Conservation (phyloP, 1,140 invertebrate species). For the Cotesia typhae region DNA sequence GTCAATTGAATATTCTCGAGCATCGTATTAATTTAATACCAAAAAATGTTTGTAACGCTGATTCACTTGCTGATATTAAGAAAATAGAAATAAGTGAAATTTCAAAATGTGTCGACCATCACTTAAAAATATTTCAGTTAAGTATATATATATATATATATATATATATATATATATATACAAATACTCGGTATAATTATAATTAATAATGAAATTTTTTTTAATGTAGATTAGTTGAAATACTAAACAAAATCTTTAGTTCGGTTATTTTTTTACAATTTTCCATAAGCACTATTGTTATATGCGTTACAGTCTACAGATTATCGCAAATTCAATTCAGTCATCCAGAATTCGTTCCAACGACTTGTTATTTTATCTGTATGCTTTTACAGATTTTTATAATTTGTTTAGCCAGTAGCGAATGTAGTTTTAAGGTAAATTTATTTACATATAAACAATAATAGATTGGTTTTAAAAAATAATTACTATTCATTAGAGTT, state of each 20-base stretch:
- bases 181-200: neutral
- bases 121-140: slow-evolving; percentile 24
- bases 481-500: slow-evolving; percentile 13
- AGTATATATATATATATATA: neutral
- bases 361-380: slow-evolving; percentile 11
- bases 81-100: neutral
- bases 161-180: neutral
- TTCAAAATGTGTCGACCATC: slow-evolving; percentile 19
- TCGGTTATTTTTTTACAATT: slow-evolving; percentile 27
- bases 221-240: slow-evolving; percentile 24
- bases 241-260: slow-evolving; percentile 20
- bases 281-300: slow-evolving; percentile 20
- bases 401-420: slow-evolving; percentile 5
- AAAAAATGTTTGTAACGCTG: neutral
- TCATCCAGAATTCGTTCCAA: slow-evolving; percentile 14
- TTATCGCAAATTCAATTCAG: neutral
- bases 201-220: neutral
- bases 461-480: neutral
- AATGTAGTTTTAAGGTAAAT: slow-evolving; percentile 18
- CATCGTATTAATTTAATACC: slow-evolving; percentile 12
- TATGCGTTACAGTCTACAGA: slow-evolving; percentile 16
- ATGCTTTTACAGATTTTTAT: slow-evolving; percentile 25
- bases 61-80: neutral
- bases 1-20: slow-evolving; percentile 26
- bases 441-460: neutral